Evolutionary conservation across 2,797 vertebrate genomes (phyloP).

Genomic region (Rhabdophis nuchalis): DNA sequence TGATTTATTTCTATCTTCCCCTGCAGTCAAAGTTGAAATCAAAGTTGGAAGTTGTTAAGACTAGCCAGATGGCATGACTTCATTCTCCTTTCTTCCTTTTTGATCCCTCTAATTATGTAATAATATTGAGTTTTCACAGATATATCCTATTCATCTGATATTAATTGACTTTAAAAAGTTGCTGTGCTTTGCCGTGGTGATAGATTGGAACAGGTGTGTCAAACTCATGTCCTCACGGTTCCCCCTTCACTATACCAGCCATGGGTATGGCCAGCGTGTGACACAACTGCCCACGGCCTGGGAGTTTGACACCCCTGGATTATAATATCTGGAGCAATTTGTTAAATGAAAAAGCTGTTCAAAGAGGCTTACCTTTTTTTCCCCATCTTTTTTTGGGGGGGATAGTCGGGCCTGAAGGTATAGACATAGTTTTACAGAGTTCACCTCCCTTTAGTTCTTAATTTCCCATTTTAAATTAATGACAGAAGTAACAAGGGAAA

Average conservation of each 20-base stretch:
- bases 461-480: background rate
- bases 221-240: too few species aligned
- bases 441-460: background rate
- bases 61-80: constrained; percentile 12
- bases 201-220: background rate
- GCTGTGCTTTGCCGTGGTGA: background rate
- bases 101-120: background rate
- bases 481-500: background rate
- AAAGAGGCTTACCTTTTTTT: background rate
- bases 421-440: too few species aligned
- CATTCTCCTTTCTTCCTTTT: background rate
- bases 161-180: background rate
- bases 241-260: too few species aligned
- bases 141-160: background rate
- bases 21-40: background rate
- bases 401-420: background rate
- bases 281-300: too few species aligned
- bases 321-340: background rate
- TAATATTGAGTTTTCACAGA: background rate
- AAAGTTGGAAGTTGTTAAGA: constrained; percentile 1
- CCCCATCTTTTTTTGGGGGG: background rate
- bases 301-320: too few species aligned
- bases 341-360: background rate
- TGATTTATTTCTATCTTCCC: constrained; percentile 12
- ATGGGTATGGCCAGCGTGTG: too few species aligned